Conservation (phyloP, 2,888 invertebrate genomes). For the Pardosa pseudoannulata region DNA sequence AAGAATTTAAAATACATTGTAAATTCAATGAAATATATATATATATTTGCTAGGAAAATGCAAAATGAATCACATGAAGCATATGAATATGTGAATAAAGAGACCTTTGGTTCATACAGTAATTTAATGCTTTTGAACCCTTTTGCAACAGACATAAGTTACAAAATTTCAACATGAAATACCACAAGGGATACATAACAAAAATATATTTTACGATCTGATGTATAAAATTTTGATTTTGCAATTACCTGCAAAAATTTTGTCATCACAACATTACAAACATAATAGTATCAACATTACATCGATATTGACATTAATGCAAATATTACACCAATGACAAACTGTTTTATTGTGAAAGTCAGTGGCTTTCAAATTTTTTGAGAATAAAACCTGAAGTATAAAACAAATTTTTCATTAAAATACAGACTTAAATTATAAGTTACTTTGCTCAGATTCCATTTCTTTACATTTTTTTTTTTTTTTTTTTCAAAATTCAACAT, state of each 20-base stretch:
- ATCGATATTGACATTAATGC: not conserved
- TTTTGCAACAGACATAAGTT: not conserved
- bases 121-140: not conserved
- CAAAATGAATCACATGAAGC: conserved; percentile 17
- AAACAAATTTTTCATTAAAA: no score
- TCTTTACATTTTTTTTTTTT: no score
- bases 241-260: not conserved
- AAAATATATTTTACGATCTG: not conserved
- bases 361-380: not conserved
- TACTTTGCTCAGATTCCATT: no score
- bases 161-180: not conserved
- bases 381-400: no score
- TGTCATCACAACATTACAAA: not conserved
- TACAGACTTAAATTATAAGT: no score
- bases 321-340: not conserved
- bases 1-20: conserved; percentile 7
- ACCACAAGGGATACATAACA: not conserved
- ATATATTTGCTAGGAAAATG: not conserved
- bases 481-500: no score
- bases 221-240: not conserved
- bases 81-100: not conserved
- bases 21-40: not conserved
- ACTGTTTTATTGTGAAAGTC: not conserved
- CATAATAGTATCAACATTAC: not conserved
- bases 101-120: not conserved